Evolutionary conservation across 2,113 vertebrate genomes (phyloP).

Genomic region (Pygoscelis antarcticus): DNA sequence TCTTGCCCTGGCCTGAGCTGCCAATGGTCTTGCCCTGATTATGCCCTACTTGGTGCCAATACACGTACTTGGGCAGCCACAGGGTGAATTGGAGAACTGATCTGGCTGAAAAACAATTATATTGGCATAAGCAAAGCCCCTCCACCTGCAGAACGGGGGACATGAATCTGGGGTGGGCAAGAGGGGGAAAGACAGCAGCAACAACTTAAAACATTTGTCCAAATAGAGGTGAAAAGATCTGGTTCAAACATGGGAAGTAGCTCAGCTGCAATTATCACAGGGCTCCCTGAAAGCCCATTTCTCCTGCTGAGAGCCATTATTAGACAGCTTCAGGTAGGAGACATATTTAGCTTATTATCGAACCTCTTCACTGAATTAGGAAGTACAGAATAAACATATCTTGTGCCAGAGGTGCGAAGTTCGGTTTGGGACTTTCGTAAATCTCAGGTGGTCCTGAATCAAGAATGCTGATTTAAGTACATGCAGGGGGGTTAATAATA

Average conservation of each 20-base stretch:
- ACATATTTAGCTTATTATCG: background rate
- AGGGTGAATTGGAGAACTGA: background rate
- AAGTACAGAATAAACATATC: background rate
- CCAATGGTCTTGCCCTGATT: background rate
- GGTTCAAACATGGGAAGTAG: background rate
- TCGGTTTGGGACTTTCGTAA: background rate
- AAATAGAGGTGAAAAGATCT: background rate
- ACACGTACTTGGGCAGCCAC: background rate
- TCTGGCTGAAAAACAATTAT: background rate
- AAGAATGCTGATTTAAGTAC: background rate
- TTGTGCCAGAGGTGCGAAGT: background rate
- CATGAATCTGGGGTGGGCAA: background rate
- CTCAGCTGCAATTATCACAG: background rate
- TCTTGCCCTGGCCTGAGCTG: background rate
- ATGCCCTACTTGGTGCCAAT: background rate
- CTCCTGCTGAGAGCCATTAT: background rate
- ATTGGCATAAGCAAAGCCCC: background rate
- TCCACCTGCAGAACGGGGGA: background rate
- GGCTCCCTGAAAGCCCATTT: background rate
- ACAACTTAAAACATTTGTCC: background rate
- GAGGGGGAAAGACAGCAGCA: background rate
- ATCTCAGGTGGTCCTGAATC: background rate
- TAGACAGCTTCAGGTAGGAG: background rate
- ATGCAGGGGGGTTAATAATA: background rate
- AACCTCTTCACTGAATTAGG: background rate